These are phyloP conservation scores for Macrosoma leucophasiata DNA, from an alignment of 2,888 invertebrate species.

Conservation along the genomic window DNA sequence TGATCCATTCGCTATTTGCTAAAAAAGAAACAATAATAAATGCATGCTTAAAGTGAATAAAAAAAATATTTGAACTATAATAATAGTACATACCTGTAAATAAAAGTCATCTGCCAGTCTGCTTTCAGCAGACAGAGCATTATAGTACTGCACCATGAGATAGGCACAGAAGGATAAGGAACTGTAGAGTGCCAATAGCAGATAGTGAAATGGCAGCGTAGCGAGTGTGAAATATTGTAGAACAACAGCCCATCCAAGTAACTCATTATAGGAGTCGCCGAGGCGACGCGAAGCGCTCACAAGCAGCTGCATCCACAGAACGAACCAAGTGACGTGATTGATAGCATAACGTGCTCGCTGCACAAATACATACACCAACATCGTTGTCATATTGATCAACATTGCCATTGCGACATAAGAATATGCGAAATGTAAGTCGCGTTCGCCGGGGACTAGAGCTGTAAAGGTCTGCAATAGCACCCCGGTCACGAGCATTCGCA, in stretches of 20 bases:
- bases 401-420: slow-evolving; percentile 38
- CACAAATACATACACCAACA: slow-evolving; percentile 38
- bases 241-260: slow-evolving; percentile 84
- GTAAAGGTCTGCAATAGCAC: slow-evolving; percentile 51
- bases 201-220: slow-evolving; percentile 78
- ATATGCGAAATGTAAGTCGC: slow-evolving; percentile 48
- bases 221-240: slow-evolving; percentile 84
- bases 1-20: slow-evolving; percentile 84
- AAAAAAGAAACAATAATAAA: slow-evolving; percentile 6
- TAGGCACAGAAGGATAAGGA: slow-evolving; percentile 44
- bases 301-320: slow-evolving; percentile 65
- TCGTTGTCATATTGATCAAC: slow-evolving; percentile 39
- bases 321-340: slow-evolving; percentile 80
- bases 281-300: slow-evolving; percentile 62
- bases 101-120: slow-evolving; percentile 50
- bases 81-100: slow-evolving; percentile 44
- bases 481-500: slow-evolving; percentile 52
- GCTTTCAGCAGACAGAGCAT: slow-evolving; percentile 46
- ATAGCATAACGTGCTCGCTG: slow-evolving; percentile 66
- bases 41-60: not conserved
- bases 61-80: not conserved
- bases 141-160: slow-evolving; percentile 54
- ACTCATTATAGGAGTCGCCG: slow-evolving; percentile 73
- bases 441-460: slow-evolving; percentile 57
- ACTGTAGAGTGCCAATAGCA: slow-evolving; percentile 48